Conservation (phyloP, 2,113 vertebrate genomes). For the Pontoporia blainvillei region DNA sequence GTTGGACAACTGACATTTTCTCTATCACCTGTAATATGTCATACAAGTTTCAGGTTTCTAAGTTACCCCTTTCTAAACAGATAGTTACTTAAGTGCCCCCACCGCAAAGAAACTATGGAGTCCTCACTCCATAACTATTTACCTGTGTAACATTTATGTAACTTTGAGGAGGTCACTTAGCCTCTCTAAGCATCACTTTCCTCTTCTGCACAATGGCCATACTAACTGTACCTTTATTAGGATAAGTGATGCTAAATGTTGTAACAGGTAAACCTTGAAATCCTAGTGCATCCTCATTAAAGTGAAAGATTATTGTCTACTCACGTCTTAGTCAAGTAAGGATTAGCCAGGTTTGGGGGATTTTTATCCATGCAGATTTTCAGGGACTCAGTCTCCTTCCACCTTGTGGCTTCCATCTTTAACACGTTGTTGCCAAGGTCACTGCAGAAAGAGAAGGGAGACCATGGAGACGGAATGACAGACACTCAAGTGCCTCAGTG, state of each 20-base stretch:
- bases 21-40: neutral
- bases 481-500: neutral
- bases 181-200: neutral
- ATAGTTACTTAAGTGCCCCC: neutral
- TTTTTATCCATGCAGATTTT: neutral
- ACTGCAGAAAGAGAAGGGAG: neutral
- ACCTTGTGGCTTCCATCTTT: neutral
- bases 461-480: neutral
- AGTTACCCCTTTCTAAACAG: neutral
- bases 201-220: neutral
- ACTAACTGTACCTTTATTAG: neutral
- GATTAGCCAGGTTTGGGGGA: neutral
- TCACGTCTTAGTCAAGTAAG: neutral
- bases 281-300: neutral
- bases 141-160: neutral
- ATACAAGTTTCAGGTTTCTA: neutral
- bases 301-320: neutral
- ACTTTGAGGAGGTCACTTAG: neutral
- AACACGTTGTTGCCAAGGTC: neutral
- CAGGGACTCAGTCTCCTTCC: neutral
- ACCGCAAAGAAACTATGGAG: neutral
- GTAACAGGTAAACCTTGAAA: neutral
- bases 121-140: neutral
- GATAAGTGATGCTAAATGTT: neutral
- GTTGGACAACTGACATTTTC: neutral